Conservation (phyloP, 2,888 invertebrate genomes). For the Mesochorus sp. region DNA sequence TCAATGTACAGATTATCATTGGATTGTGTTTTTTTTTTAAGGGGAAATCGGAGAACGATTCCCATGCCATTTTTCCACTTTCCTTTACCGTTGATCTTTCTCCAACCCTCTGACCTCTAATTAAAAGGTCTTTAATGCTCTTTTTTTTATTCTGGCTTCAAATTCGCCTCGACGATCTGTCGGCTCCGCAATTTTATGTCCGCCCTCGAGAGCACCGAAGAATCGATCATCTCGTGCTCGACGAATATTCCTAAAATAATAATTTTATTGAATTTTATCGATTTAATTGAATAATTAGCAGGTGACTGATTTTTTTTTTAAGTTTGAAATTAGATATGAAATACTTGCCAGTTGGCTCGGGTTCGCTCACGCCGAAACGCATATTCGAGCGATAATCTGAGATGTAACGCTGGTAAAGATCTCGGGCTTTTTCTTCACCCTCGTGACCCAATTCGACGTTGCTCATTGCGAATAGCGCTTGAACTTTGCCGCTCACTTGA, state of each 20-base stretch:
- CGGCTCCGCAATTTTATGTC: slow-evolving; percentile 84
- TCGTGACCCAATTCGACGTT: slow-evolving; percentile 71
- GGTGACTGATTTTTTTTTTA: too few relatives aligned
- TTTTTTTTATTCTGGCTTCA: slow-evolving; percentile 65
- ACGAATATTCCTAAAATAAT: slow-evolving; percentile 68
- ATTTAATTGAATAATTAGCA: too few relatives aligned
- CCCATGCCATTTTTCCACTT: too few relatives aligned
- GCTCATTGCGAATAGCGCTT: slow-evolving; percentile 70
- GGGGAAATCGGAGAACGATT: too few relatives aligned
- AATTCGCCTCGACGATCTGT: slow-evolving; percentile 83
- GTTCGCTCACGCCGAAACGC: slow-evolving; percentile 63
- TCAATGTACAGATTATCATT: too few relatives aligned
- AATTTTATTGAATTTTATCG: neutral
- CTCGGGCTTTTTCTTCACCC: slow-evolving; percentile 70
- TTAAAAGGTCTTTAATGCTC: too few relatives aligned
- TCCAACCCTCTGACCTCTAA: too few relatives aligned
- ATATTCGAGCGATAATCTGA: slow-evolving; percentile 71
- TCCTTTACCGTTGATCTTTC: too few relatives aligned
- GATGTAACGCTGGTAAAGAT: slow-evolving; percentile 76
- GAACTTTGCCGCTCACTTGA: slow-evolving; percentile 71
- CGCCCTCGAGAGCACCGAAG: slow-evolving; percentile 83
- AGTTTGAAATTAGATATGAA: too few relatives aligned
- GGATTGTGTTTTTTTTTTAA: too few relatives aligned
- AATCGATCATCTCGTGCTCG: slow-evolving; percentile 84
- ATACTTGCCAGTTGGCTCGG: slow-evolving; percentile 71